These are phyloP conservation scores for Poicephalus meyeri DNA, from an alignment of 2,113 vertebrate genomes.

Conservation along the genomic window DNA sequence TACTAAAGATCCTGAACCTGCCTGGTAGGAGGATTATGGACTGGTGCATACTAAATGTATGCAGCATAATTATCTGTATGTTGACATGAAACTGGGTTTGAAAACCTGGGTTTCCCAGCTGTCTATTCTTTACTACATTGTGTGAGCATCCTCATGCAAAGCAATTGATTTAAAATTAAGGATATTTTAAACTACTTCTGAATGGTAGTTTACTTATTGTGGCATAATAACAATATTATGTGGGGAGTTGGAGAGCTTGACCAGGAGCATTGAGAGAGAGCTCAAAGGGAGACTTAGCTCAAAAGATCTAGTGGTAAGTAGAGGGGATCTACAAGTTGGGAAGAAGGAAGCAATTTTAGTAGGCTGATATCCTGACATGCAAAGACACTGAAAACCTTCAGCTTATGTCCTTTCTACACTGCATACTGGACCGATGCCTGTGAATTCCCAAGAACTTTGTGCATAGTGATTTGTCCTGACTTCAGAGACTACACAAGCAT, in stretches of 20 bases:
- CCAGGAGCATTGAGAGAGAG: neutral
- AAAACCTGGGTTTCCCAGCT: neutral
- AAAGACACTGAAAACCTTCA: neutral
- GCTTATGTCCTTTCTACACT: neutral
- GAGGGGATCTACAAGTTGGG: neutral
- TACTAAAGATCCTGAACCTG: neutral
- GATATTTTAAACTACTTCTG: neutral
- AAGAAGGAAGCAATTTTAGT: neutral
- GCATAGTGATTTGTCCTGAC: neutral
- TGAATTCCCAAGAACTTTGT: neutral
- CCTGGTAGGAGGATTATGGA: neutral
- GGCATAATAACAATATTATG: neutral
- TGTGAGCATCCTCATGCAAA: neutral
- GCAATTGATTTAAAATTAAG: neutral
- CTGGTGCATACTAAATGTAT: neutral
- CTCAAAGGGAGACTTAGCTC: neutral
- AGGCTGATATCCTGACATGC: neutral
- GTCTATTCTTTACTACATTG: neutral
- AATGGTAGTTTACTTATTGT: neutral
- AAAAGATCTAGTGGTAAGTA: neutral
- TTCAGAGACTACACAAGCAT: neutral
- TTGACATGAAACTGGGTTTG: neutral
- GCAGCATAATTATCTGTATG: neutral
- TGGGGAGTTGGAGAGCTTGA: neutral
- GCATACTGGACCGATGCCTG: neutral